phyloP scores from a whole-genome alignment of 1,140 invertebrate species.

The Thalassaphorura encarpata region DNA sequence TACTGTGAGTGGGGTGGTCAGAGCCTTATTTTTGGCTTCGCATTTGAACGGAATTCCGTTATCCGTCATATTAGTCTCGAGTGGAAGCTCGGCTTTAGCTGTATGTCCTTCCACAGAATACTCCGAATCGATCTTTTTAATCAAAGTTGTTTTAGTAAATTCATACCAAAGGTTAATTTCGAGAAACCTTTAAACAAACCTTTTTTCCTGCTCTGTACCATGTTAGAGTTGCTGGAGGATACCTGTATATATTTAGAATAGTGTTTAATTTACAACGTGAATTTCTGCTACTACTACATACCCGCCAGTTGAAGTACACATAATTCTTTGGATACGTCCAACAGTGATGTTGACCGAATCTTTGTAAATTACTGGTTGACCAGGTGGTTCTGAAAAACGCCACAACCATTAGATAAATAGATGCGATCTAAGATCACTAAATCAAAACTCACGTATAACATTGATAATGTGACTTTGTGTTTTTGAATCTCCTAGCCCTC shows the following conservation, averaged over 20 bases:
- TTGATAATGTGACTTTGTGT: conserved; percentile 79
- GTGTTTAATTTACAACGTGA: no score
- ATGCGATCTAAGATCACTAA: no score
- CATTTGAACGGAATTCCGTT: conserved; percentile 85
- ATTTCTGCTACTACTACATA: no score
- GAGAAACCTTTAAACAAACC: no score
- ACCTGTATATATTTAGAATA: no score
- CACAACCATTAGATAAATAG: no score
- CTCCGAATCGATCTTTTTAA: no score
- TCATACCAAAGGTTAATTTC: no score
- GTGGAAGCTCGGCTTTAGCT: conserved; percentile 70
- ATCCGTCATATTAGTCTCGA: conserved; percentile 77
- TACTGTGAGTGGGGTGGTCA: conserved; percentile 71
- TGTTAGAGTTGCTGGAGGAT: conserved; percentile 78
- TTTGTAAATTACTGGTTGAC: conserved; percentile 74
- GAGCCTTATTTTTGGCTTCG: conserved; percentile 84
- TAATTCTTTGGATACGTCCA: conserved; percentile 73
- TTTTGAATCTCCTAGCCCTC: conserved; percentile 72
- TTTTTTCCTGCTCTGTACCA: conserved; percentile 85
- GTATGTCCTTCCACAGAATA: conserved; percentile 67
- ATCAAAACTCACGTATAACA: conserved; percentile 76
- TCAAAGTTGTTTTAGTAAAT: no score
- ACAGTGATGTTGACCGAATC: conserved; percentile 69
- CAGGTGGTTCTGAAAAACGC: conserved; percentile 84
- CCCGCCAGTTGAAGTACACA: conserved; percentile 83